Conservation (phyloP, 1,140 invertebrate species). For the Drosophila micromelanica region DNA sequence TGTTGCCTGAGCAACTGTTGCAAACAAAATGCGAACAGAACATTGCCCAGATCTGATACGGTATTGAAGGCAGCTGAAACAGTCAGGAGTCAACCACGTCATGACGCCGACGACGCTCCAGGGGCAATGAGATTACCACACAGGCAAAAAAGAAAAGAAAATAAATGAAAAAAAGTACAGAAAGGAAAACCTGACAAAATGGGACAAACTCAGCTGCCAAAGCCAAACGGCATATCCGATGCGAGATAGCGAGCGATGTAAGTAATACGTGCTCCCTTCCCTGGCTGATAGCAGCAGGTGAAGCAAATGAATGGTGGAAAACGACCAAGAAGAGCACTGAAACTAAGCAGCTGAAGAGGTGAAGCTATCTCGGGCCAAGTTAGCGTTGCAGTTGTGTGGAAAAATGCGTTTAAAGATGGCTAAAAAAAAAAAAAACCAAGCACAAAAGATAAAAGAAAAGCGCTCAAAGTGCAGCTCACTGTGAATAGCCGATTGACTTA, state of each 20-base stretch:
- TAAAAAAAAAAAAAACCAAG: constrained; percentile 21
- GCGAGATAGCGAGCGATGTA: constrained; percentile 22
- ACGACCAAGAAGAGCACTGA: neutral
- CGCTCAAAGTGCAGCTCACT: constrained; percentile 6
- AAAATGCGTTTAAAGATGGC: constrained; percentile 19
- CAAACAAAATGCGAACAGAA: constrained; percentile 20
- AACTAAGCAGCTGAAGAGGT: constrained; percentile 2
- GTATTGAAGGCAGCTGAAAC: constrained; percentile 12
- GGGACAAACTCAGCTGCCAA: constrained; percentile 27
- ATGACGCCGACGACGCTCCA: constrained; percentile 31
- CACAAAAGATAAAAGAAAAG: constrained; percentile 35
- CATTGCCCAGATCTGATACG: constrained; percentile 23
- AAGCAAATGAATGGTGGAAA: constrained; percentile 19
- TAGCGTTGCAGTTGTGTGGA: constrained; percentile 16
- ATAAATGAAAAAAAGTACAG: neutral
- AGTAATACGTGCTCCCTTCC: constrained; percentile 26
- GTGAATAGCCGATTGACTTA: constrained; percentile 22
- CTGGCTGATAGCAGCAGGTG: constrained; percentile 9
- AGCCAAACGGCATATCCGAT: constrained; percentile 65
- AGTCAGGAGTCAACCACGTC: constrained; percentile 20
- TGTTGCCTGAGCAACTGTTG: constrained; percentile 10
- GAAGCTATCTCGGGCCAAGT: constrained; percentile 13
- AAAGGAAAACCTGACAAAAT: neutral
- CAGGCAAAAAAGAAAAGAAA: constrained; percentile 17
- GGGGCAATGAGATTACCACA: constrained; percentile 37